These are phyloP conservation scores for Pachyrhynchus sulphureomaculatus DNA, from an alignment of 1,140 invertebrate genomes.

Conservation along the genomic window DNA sequence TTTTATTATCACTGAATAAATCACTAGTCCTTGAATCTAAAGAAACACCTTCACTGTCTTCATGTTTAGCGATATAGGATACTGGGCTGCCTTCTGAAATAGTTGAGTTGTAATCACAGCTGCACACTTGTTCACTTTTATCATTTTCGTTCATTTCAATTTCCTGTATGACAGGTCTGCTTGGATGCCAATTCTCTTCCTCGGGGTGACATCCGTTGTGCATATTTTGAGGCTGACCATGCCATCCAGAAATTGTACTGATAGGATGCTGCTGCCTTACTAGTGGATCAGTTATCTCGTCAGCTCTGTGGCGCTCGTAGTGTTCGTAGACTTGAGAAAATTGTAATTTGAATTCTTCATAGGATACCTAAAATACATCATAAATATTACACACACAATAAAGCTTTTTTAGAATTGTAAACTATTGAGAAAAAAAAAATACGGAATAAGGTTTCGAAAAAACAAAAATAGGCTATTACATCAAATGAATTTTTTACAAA, in stretches of 20 bases:
- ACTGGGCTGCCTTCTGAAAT: conserved; percentile 59
- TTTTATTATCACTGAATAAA: conserved; percentile 56
- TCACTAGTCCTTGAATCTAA: conserved; percentile 58
- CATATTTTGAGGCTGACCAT: conserved; percentile 58
- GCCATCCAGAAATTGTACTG: conserved; percentile 94
- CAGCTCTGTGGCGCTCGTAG: conserved; percentile 88
- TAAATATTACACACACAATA: background rate
- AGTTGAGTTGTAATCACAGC: conserved; percentile 59
- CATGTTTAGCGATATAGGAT: conserved; percentile 54
- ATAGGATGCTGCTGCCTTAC: conserved; percentile 88
- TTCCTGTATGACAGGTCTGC: conserved; percentile 48
- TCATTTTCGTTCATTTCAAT: conserved; percentile 56
- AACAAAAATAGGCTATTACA: too few relatives aligned
- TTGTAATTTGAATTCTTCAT: conserved; percentile 95
- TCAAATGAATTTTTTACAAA: too few relatives aligned
- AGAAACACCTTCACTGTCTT: conserved; percentile 57
- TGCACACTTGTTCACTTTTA: conserved; percentile 54
- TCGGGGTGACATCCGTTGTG: conserved; percentile 52
- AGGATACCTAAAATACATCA: conserved; percentile 67
- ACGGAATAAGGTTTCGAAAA: too few relatives aligned
- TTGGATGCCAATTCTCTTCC: conserved; percentile 52
- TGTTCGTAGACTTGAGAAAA: conserved; percentile 97
- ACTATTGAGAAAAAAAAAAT: too few relatives aligned
- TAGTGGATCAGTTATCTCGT: conserved; percentile 93
- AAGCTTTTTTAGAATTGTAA: too few relatives aligned